Conservation (phyloP, 2,888 invertebrate genomes). For the Baccha elongata region DNA sequence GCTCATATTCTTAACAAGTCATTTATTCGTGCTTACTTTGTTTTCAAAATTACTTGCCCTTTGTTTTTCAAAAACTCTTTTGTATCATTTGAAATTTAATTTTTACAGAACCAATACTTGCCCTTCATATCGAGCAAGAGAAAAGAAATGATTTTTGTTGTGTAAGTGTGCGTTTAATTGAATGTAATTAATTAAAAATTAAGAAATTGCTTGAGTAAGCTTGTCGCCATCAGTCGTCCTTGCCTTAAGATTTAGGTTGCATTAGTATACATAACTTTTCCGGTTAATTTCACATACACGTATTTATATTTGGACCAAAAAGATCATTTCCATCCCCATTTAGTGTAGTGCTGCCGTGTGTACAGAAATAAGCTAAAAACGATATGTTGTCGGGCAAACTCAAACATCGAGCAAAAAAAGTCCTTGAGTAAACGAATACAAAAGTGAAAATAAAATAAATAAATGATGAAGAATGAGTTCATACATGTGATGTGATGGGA, state of each 20-base stretch:
- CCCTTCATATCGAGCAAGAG: neutral
- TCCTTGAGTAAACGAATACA: conserved; percentile 38
- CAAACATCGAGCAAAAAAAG: conserved; percentile 34
- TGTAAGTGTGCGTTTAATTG: conserved; percentile 23
- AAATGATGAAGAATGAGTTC: conserved; percentile 52
- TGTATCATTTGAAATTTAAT: too few species aligned
- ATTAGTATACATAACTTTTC: conserved; percentile 18
- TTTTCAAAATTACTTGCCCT: too few species aligned
- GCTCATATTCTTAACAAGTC: too few species aligned
- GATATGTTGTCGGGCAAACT: conserved; percentile 44
- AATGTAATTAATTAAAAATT: conserved; percentile 41
- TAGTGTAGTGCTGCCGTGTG: neutral
- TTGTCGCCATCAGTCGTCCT: conserved; percentile 3
- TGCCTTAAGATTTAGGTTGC: neutral
- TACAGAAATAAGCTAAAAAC: conserved; percentile 21
- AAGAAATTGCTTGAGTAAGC: conserved; percentile 12
- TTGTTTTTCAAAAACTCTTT: too few species aligned
- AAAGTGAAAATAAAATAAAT: conserved; percentile 27
- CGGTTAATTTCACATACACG: conserved; percentile 20
- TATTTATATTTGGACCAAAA: neutral
- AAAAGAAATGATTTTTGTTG: neutral
- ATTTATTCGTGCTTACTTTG: too few species aligned
- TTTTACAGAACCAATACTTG: neutral
- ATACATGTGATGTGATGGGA: conserved; percentile 19
- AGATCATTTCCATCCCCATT: neutral